phyloP scores from a whole-genome alignment of 2,797 vertebrate genomes.

The Macropus fuliginosus region DNA sequence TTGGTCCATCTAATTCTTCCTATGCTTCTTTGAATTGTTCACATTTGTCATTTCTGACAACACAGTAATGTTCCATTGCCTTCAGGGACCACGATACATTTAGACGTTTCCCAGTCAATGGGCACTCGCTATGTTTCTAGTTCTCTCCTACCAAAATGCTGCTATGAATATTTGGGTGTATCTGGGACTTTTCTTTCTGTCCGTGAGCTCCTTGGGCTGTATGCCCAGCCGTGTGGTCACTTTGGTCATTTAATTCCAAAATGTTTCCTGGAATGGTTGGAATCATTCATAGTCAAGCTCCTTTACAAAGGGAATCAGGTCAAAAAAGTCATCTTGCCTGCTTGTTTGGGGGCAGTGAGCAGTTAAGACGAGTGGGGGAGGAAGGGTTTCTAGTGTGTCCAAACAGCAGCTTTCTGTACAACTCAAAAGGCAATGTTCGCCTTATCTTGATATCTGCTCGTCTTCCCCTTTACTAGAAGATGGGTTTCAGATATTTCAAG shows the following conservation, averaged over 20 bases:
- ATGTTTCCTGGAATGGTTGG: not conserved
- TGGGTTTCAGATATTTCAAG: constrained; percentile 43
- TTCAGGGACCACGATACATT: not conserved
- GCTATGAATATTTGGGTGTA: not conserved
- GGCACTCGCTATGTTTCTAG: not conserved
- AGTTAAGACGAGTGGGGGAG: not conserved
- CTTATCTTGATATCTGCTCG: constrained; percentile 62
- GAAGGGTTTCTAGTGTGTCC: not conserved
- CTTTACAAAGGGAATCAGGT: not conserved
- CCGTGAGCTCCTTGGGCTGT: not conserved
- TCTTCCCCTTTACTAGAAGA: constrained; percentile 68
- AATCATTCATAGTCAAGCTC: not conserved
- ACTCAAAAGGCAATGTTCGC: not conserved
- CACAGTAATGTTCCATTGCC: not conserved
- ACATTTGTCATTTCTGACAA: not conserved
- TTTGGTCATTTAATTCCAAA: not conserved
- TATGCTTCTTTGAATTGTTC: not conserved
- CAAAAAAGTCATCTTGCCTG: constrained; percentile 42
- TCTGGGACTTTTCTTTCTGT: not conserved
- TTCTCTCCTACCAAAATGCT: not conserved
- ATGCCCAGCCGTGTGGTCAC: not conserved
- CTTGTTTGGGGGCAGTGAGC: constrained; percentile 19
- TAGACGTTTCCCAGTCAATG: not conserved
- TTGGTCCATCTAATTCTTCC: not conserved
- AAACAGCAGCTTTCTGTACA: constrained; percentile 53